Base-by-base conservation (phyloP, 2,113 vertebrate genomes). In the Galeopterus variegatus region DNA sequence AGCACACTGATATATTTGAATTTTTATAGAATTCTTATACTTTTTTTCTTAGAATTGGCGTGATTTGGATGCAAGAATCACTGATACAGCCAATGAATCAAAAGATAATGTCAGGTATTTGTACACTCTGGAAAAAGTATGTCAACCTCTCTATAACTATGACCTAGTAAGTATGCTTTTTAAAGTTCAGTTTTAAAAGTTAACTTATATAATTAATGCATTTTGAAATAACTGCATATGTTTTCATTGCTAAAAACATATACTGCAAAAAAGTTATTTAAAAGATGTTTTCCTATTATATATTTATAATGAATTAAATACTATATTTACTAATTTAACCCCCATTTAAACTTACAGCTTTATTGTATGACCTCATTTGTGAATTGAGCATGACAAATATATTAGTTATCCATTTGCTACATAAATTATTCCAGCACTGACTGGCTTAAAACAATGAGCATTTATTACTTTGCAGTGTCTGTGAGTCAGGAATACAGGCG, bases 81-180 rank as follows among this genome's bases (percentile, higher is more conserved):
- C 99, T 64, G 98, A 99, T 84, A 98, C 98, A 90, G 98, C 98
- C 92, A 99, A 99, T 97, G 99, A 99, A 96, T 99, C 99, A 2
- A 99, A 99, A 97, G 99, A 99, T 97, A 99, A 99, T 96, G 99
- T 99, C 33, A 99, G 99, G 96, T 99, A 99, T 95, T 98, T 99
- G 72, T 21, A 96, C 54, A 98, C 97, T 8, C 98, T 99, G 96
- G 99, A 99, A 97, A 99, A 98, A 97, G 98, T 99, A 69, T 99
- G 99, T 96, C 98, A 98, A 5, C 99, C 99, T 23, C 99, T 99
- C 88, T 99, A 99, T 95, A 98, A 96, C 90, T 98, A 92, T 94
- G 99, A 99, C 92, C 92, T 99, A 92, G 99, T 99, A 99, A 99
- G 98, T 99, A 97, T 91, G n/a, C 13, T 60, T 97, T 97, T 97